Base-by-base conservation (phyloP, 2,113 vertebrate genomes). In the Oriolus oriolus region DNA sequence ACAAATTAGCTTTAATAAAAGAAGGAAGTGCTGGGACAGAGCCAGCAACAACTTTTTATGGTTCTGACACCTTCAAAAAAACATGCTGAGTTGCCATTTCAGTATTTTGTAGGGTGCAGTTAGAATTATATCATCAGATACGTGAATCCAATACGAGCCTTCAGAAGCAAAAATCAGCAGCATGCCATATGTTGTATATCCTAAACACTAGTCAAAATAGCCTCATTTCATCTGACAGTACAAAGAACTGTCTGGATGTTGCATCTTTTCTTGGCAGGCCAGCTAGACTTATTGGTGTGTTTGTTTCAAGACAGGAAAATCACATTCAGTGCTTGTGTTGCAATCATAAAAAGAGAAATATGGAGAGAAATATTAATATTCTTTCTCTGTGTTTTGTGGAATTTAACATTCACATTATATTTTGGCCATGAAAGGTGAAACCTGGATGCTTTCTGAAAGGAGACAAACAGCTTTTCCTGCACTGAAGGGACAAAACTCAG, bases 231-330 rank as follows among this genome's bases (percentile, higher is more conserved):
- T 94, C 35, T 78, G 66, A 94, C 70, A 89, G 79, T 57, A 90
- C 94, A 84, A 90, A 89, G 76, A 86, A 63, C 76, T 93, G 81
- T 44, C 50, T 90, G 71, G 71, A 53, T 79, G 69, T 65, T 84
- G 39, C 76, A 39, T 80, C 75, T 97, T 92, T 93, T 79, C 53
- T 83, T 94, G 94, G 74, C 85, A 97, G 87, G 69, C 86, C 74
- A 75, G 47, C 65, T 84, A 94, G 78, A 86, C 64, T 89, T 88
- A 89, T 79, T 94, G 70, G 77, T 87, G 39, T 73, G 57, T 73
- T 95, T 86, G 50, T 93, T 92, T 70, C 42, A 42, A 93, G 86
- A 90, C 47, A 59, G 57, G 52, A 83, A 86, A 94, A 81, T 37
- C 28, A 31, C 56, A 81, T 80, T 42, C 80, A 41, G 33, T 0